These are phyloP conservation scores for Homarus gammarus DNA, from an alignment of 2,888 invertebrate species.

Conservation along the genomic window DNA sequence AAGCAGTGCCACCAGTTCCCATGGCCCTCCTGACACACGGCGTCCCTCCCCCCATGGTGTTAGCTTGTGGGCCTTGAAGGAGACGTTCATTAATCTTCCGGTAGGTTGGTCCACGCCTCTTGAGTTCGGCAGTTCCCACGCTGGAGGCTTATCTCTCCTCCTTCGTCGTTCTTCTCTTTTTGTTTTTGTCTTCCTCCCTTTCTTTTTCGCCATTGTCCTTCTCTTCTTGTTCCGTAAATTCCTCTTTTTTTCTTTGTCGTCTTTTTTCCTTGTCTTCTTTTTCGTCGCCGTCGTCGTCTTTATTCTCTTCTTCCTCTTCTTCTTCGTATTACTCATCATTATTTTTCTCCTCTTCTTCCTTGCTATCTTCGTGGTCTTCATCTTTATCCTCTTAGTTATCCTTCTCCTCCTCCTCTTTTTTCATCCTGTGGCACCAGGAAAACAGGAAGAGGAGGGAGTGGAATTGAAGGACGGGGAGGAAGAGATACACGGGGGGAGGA, in stretches of 20 bases:
- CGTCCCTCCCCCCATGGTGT: neutral
- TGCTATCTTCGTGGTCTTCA: too few relatives aligned
- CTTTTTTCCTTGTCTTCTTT: too few relatives aligned
- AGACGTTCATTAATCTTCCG: slow-evolving; percentile 26
- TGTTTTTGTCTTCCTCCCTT: neutral
- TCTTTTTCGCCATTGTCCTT: neutral
- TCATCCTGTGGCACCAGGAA: neutral
- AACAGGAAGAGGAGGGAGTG: slow-evolving; percentile 1
- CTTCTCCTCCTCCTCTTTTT: too few relatives aligned
- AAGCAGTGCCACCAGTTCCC: too few relatives aligned
- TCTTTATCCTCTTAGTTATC: too few relatives aligned
- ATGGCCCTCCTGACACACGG: neutral
- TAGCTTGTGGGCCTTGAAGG: neutral
- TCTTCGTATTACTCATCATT: too few relatives aligned
- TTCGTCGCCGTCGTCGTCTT: neutral
- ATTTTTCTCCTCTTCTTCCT: too few relatives aligned
- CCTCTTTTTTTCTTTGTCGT: neutral
- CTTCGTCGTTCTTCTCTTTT: neutral
- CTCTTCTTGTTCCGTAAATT: neutral
- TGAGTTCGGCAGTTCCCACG: slow-evolving; percentile 43
- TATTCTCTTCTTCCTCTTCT: neutral
- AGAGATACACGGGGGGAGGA: neutral
- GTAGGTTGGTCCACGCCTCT: neutral
- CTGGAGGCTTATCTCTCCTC: neutral
- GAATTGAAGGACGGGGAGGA: neutral